phyloP scores from a whole-genome alignment of 2,113 vertebrate genomes.

The Petrocephalus microphthalmus region DNA sequence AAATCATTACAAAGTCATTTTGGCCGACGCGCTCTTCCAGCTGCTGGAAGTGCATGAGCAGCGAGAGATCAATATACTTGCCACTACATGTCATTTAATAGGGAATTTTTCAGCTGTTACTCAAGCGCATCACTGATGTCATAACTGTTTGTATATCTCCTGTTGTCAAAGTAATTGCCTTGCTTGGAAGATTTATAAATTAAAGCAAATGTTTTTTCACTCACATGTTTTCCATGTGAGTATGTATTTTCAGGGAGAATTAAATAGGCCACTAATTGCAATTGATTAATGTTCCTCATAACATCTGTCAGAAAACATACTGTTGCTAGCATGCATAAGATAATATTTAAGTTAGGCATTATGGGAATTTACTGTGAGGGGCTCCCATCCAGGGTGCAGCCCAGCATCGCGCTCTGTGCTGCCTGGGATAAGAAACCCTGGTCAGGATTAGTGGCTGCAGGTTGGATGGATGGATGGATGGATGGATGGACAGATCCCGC shows the following conservation, averaged over 20 bases:
- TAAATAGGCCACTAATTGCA: not conserved
- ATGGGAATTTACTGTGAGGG: not conserved
- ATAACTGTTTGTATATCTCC: not conserved
- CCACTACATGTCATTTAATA: not conserved
- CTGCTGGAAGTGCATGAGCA: not conserved
- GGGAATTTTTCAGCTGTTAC: not conserved
- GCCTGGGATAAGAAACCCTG: not conserved
- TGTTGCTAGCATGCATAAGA: not conserved
- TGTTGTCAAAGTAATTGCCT: not conserved
- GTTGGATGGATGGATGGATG: not conserved
- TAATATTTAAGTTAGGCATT: not conserved
- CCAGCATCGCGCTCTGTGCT: not conserved
- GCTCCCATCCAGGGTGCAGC: not conserved
- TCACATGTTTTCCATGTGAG: not conserved
- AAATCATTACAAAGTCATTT: not conserved
- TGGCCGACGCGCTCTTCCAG: not conserved
- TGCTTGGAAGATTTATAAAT: not conserved
- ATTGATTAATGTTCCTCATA: not conserved
- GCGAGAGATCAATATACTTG: not conserved
- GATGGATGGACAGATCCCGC: not conserved
- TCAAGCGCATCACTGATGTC: not conserved
- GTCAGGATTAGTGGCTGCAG: not conserved
- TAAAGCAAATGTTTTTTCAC: not conserved
- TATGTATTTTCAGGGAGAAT: not conserved
- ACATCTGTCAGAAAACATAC: not conserved